Evolutionary conservation across 2,888 invertebrate genomes (phyloP), one percentile per base, ranked within the genome.

Genomic region (Suillia variegata): DNA sequence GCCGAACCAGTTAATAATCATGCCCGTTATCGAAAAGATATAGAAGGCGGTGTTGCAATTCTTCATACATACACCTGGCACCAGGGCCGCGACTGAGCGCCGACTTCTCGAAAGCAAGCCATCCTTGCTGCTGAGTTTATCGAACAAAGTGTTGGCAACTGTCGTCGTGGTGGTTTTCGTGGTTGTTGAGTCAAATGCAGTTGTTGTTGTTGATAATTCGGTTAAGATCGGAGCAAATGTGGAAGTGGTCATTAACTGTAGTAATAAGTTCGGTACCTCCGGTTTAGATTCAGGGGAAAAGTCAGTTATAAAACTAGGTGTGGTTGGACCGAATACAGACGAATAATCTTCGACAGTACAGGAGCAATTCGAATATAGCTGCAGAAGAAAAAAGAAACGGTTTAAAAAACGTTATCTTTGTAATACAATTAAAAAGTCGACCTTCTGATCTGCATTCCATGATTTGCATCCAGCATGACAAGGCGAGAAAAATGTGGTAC

Each of bases 381-480:
- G 62, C n/a, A n/a, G n/a, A n/a, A n/a, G n/a, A n/a, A n/a, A n/a
- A n/a, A n/a, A n/a, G n/a, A n/a, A n/a, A n/a, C n/a, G n/a, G n/a
- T n/a, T n/a, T n/a, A n/a, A n/a, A n/a, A n/a, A n/a, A n/a, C n/a
- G n/a, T n/a, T n/a, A n/a, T n/a, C n/a, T n/a, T n/a, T n/a, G n/a
- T n/a, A n/a, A n/a, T n/a, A 26, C 10, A 26, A 6, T 26, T 26
- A 5, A 10, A 26, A 5, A 5, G 26, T 10, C 5, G 10, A 77
- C 77, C 65, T 75, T 77, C 2, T 62, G 53, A 0, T 70, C 65
- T 1, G 74, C 34, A 54, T 77, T 66, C 75, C 78, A 81, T 17
- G 72, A 78, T 6, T 73, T 82, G 67, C 91, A 91, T 0, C 91
- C 91, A 0, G 91, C 91, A 73, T 89, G 89, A 68, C 91, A 91